Conservation (phyloP, 35 echinoderm and acorn worm genomes). For the Lytechinus variegatus region DNA sequence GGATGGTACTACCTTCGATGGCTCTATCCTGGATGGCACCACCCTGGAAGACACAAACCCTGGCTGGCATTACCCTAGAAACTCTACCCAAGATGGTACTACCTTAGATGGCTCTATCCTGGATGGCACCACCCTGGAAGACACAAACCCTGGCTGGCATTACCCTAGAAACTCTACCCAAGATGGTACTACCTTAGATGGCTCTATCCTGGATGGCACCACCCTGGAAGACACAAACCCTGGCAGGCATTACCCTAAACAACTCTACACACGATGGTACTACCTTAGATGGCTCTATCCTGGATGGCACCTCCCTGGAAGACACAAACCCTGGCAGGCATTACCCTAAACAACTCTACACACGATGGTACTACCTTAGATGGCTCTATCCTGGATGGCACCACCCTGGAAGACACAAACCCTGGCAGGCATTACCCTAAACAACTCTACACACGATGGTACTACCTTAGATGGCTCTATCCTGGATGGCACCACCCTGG, state of each 20-base stretch:
- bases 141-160: neutral
- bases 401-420: neutral
- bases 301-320: neutral
- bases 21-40: neutral
- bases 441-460: neutral
- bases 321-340: neutral
- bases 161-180: neutral
- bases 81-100: neutral
- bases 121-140: neutral
- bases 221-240: neutral
- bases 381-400: neutral
- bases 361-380: neutral
- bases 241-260: neutral
- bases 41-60: neutral
- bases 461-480: neutral
- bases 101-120: neutral
- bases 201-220: neutral
- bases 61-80: neutral
- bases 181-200: neutral
- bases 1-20: neutral
- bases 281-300: neutral
- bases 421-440: neutral
- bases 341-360: neutral
- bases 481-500: neutral
- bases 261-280: neutral